phyloP scores from a whole-genome alignment of 2,888 invertebrate species.

The Drosophila prostipennis region DNA sequence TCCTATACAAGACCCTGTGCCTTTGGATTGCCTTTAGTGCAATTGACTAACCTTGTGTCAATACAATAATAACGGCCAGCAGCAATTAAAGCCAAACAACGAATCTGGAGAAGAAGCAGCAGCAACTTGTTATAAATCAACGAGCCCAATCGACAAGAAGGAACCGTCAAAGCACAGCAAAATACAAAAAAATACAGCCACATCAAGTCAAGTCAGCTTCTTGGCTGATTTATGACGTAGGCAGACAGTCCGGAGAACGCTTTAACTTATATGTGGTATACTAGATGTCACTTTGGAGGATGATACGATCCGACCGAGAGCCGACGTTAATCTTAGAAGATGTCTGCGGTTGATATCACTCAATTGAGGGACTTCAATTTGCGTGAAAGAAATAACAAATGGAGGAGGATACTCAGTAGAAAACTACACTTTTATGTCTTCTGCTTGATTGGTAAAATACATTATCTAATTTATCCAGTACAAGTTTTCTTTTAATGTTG shows the following conservation, averaged over 20 bases:
- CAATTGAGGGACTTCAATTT: not conserved
- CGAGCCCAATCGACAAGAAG: slow-evolving; percentile 36
- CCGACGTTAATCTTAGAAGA: slow-evolving; percentile 1
- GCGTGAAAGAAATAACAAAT: not conserved
- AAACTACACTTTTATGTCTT: no score
- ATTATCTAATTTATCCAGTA: no score
- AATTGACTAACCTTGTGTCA: slow-evolving; percentile 63
- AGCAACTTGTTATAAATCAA: slow-evolving; percentile 74
- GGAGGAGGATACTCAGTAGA: not conserved
- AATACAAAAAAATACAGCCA: slow-evolving; percentile 12
- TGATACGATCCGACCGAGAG: slow-evolving; percentile 10
- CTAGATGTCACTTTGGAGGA: slow-evolving; percentile 35
- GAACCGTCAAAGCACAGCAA: slow-evolving; percentile 29
- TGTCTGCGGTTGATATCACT: slow-evolving; percentile 17
- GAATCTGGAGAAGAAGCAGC: slow-evolving; percentile 51
- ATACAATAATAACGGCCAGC: slow-evolving; percentile 70
- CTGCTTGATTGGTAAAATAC: no score
- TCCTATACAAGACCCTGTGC: slow-evolving; percentile 55
- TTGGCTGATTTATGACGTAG: slow-evolving; percentile 36
- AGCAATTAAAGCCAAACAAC: slow-evolving; percentile 67
- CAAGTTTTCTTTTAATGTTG: no score
- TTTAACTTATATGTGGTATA: slow-evolving; percentile 3
- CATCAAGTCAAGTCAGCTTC: slow-evolving; percentile 2
- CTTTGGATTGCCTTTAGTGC: slow-evolving; percentile 26
- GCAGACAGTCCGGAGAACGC: slow-evolving; percentile 27